Evolutionary conservation across 2,888 invertebrate genomes (phyloP).

Genomic region (Drosophila neotestacea): DNA sequence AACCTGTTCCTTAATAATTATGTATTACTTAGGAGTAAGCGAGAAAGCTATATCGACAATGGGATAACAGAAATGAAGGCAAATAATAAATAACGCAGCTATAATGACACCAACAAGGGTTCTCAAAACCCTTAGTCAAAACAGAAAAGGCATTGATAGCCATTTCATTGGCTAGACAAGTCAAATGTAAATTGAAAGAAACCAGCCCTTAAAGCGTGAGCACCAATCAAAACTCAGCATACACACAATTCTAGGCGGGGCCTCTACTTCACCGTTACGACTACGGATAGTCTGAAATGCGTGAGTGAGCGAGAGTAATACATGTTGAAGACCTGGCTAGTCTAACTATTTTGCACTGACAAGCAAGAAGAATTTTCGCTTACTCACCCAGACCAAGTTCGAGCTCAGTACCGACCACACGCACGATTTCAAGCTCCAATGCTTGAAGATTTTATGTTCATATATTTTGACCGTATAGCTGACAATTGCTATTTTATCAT

Average conservation of each 20-base stretch:
- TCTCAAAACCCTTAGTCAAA: slow-evolving; percentile 2
- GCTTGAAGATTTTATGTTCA: slow-evolving; percentile 1
- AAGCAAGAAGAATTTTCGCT: slow-evolving; percentile 42
- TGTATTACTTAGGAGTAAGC: slow-evolving; percentile 17
- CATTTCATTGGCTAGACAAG: slow-evolving; percentile 24
- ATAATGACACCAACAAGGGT: slow-evolving; percentile 10
- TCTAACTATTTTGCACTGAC: slow-evolving; percentile 12
- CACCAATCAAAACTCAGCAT: slow-evolving; percentile 35
- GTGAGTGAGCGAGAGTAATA: background rate
- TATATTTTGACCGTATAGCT: background rate
- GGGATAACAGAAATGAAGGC: background rate
- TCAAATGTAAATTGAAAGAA: background rate
- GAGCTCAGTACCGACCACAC: slow-evolving; percentile 57
- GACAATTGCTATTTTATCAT: slow-evolving; percentile 1
- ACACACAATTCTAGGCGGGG: slow-evolving; percentile 22
- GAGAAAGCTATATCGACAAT: slow-evolving; percentile 10
- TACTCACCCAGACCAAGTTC: slow-evolving; percentile 57
- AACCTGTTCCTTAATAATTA: slow-evolving; percentile 24
- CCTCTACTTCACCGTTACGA: slow-evolving; percentile 8
- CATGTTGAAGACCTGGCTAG: background rate
- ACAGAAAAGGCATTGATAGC: background rate
- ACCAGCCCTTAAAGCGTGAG: slow-evolving; percentile 15
- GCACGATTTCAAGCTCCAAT: slow-evolving; percentile 38
- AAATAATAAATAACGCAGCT: background rate
- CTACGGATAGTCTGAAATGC: background rate